Conservation (phyloP, 2,888 invertebrate genomes). For the Himalopsyche tibetana region DNA sequence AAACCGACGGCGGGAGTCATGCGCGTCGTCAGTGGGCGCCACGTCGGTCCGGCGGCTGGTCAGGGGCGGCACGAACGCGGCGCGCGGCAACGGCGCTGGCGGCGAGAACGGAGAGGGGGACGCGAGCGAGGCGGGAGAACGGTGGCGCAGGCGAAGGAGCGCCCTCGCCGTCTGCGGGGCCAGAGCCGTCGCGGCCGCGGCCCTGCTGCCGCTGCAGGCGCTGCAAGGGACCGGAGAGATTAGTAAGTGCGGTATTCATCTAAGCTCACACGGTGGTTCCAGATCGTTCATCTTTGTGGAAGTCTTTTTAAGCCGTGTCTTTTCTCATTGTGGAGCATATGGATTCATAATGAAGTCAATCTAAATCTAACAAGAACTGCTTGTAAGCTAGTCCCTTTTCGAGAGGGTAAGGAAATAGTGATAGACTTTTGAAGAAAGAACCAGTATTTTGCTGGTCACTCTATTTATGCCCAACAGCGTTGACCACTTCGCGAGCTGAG, state of each 20-base stretch:
- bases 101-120: slow-evolving; percentile 75
- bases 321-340: too few species aligned
- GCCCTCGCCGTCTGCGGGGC: slow-evolving; percentile 77
- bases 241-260: not conserved
- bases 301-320: too few species aligned
- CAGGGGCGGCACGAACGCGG: slow-evolving; percentile 73
- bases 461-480: too few species aligned
- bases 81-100: slow-evolving; percentile 76
- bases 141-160: slow-evolving; percentile 80
- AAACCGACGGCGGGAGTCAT: slow-evolving; percentile 80
- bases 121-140: slow-evolving; percentile 74
- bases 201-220: slow-evolving; percentile 79
- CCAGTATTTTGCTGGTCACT: not conserved
- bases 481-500: too few species aligned
- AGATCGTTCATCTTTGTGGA: too few species aligned
- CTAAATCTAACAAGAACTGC: too few species aligned
- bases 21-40: slow-evolving; percentile 85
- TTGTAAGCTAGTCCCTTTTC: too few species aligned
- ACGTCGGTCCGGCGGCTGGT: slow-evolving; percentile 86
- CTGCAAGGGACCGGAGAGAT: slow-evolving; percentile 71
- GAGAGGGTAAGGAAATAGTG: too few species aligned
- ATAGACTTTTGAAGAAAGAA: too few species aligned
- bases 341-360: too few species aligned
- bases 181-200: slow-evolving; percentile 79
- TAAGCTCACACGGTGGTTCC: too few species aligned